A percentile compares a stretch with the other conserved stretches of the same genome.
Evolutionary conservation across 2,113 vertebrate species (phyloP).

Genomic region (Lichenostomus cassidix): DNA sequence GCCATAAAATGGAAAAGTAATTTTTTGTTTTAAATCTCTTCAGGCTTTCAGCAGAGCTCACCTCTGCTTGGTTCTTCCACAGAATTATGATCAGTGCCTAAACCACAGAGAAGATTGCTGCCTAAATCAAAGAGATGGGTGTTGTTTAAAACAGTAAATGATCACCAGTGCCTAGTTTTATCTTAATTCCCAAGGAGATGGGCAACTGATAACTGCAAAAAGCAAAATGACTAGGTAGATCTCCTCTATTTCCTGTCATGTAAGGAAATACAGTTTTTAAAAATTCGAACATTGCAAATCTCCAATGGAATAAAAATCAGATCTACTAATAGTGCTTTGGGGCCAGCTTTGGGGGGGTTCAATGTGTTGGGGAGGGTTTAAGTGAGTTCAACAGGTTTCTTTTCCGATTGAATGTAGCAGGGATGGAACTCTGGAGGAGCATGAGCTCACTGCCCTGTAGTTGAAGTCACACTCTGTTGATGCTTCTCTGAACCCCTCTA

Average conservation of each 20-base stretch:
- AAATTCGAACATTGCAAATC: not conserved
- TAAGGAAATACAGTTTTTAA: not conserved
- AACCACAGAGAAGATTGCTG: not conserved
- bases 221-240: not conserved
- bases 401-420: not conserved
- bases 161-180: not conserved
- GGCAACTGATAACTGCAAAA: not conserved
- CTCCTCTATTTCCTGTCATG: not conserved
- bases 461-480: not conserved
- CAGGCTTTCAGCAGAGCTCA: not conserved
- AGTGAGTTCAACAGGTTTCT: not conserved
- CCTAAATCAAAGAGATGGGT: not conserved
- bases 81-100: not conserved
- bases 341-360: fast-evolving
- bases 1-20: not conserved
- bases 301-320: not conserved
- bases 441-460: not conserved
- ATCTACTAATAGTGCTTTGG: not conserved
- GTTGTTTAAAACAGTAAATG: not conserved
- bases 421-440: not conserved
- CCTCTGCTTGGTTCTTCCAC: not conserved
- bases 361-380: fast-evolving
- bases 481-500: not conserved
- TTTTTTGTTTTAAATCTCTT: slow-evolving; percentile 24
- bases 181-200: not conserved